Evolutionary conservation across 2,888 invertebrate species (phyloP), one percentile per base, ranked within the genome.

Genomic region (Chrysolina americana): DNA sequence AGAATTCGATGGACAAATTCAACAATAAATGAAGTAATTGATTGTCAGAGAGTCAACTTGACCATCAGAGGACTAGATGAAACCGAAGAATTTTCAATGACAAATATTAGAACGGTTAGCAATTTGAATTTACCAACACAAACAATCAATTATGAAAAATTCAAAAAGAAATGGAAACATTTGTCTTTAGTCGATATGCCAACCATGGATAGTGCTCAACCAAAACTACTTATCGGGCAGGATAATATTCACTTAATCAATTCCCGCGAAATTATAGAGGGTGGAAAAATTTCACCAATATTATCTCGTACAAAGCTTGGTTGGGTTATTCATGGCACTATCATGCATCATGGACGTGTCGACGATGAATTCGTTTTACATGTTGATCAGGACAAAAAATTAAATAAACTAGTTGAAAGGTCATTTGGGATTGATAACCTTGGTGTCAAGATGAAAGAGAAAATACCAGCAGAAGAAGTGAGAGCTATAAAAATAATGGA

Each of bases 71-170:
- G n/a, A n/a, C n/a, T n/a, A n/a, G n/a, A n/a, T n/a, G 28, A 28
- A 28, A 28, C 28, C 28, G 28, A 44, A 44, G 44, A 44, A 44
- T 44, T 13, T 44, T 44, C 15, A 15, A 15, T 44, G 44, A 44
- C 44, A 44, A 44, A 44, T 44, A 15, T 44, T 44, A 44, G 44
- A 10, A 23, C 21, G 21, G 56, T 56, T 8, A 56, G 0, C 23
- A 56, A 56, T 23, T 15, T 56, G 21, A 56, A 56, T 56, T 56
- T 23, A 56, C 56, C 19, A 17, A 8, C 50, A 6, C 50, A 56
- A 13, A 21, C 56, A 21, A 4, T 56, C 11, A 23, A 21, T 21
- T 56, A 56, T 56, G 23, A 56, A 56, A 28, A 56, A 13, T 23
- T 56, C n/a, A 23, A 9, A n/a, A 56, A 56, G 23, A 23, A 21